Percentiles rank a stretch among this genome's conserved stretches.
Conservation (phyloP, 2,888 invertebrate genomes). For the Willowsia nigromaculata region DNA sequence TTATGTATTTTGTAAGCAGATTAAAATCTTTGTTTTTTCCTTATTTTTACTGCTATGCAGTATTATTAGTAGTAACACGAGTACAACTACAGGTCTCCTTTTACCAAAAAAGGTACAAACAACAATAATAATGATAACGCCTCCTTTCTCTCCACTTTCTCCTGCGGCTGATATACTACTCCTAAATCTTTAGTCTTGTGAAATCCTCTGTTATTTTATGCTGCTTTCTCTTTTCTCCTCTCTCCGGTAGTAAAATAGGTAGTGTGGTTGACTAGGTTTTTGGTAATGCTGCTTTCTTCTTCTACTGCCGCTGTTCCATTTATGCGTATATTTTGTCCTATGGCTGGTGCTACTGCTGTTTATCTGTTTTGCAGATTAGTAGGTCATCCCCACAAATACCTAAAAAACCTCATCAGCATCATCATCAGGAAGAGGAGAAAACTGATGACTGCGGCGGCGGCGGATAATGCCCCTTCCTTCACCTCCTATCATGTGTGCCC, state of each 20-base stretch:
- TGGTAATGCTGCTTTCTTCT: not conserved
- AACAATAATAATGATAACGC: not conserved
- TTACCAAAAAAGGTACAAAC: not conserved
- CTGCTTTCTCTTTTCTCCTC: not conserved
- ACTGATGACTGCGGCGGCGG: not conserved
- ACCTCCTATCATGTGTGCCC: not conserved
- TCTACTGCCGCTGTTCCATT: not conserved
- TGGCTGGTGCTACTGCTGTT: not conserved
- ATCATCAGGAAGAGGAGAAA: not conserved
- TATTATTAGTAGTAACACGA: not conserved
- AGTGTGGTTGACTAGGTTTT: not conserved
- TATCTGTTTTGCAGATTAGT: slow-evolving; percentile 17
- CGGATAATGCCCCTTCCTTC: not conserved
- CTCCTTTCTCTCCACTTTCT: not conserved
- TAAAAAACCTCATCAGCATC: not conserved
- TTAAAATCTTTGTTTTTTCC: slow-evolving; percentile 61
- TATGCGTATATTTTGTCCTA: not conserved
- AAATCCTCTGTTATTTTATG: not conserved
- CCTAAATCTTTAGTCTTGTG: not conserved
- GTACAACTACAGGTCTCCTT: not conserved
- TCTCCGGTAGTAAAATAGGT: not conserved
- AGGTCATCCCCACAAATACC: not conserved
- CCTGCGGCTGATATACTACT: not conserved
- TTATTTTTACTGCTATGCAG: slow-evolving; percentile 46
- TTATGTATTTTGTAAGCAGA: slow-evolving; percentile 39